Evolutionary conservation across 1,140 invertebrate genomes (phyloP).

Genomic region (Eumaeus atala): DNA sequence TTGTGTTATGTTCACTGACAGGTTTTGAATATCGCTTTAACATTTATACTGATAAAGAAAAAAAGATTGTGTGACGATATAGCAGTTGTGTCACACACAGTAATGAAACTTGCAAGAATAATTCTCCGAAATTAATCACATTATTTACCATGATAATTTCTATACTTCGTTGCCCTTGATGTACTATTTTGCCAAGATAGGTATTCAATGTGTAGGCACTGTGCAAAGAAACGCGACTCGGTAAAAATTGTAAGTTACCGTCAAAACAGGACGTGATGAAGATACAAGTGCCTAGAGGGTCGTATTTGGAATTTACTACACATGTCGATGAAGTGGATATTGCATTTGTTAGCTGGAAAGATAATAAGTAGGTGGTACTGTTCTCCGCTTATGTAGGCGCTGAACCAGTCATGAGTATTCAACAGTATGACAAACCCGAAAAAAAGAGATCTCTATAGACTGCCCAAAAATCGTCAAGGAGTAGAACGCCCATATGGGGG

Average conservation of each 20-base stretch:
- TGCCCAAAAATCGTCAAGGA: conserved; percentile 64
- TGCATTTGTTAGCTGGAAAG: conserved; percentile 27
- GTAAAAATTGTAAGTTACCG: conserved; percentile 31
- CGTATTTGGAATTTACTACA: conserved; percentile 27
- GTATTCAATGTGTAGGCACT: conserved; percentile 30
- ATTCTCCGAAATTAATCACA: conserved; percentile 42
- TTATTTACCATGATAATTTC: conserved; percentile 37
- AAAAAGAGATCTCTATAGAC: conserved; percentile 47
- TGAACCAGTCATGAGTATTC: conserved; percentile 21
- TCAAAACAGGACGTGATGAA: conserved; percentile 28
- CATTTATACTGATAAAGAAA: conserved; percentile 29
- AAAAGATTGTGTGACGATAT: conserved; percentile 24
- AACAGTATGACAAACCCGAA: conserved; percentile 39
- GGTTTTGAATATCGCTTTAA: conserved; percentile 29
- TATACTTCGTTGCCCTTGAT: conserved; percentile 28
- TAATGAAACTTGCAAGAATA: conserved; percentile 26
- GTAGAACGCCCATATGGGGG: conserved; percentile 70
- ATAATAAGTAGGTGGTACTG: conserved; percentile 24
- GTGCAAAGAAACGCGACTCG: conserved; percentile 30
- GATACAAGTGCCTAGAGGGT: conserved; percentile 22
- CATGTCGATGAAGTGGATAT: conserved; percentile 27
- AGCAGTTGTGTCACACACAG: conserved; percentile 27
- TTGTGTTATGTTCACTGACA: conserved; percentile 20
- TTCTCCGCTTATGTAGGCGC: conserved; percentile 25
- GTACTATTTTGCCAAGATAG: conserved; percentile 25